Evolutionary conservation across 2,797 vertebrate genomes (phyloP), one percentile per base, ranked within the genome.

Genomic region (Loris lydekkerianus): DNA sequence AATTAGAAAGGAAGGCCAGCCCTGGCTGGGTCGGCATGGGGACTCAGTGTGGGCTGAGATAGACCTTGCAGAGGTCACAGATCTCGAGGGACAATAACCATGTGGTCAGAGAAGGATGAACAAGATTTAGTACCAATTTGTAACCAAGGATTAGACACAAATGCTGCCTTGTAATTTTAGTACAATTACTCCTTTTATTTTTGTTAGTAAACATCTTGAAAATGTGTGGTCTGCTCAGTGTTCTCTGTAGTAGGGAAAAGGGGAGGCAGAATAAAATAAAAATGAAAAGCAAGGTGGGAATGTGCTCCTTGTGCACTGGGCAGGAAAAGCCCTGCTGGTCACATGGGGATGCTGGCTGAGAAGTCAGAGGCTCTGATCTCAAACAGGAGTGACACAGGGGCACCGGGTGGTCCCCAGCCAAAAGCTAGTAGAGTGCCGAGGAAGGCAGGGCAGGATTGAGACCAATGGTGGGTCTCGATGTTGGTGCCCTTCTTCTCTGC

Each of bases 171-270:
- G 76, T 72, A 43, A 60, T 69, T 89, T 86, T 40, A 58, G 58
- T 34, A 17, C 40, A 72, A 49, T 80, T 61, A 72, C 23, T 49
- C 67, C 37, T 88, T 92, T 81, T 76, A 27, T 73, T 93, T 72
- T 94, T 23, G 23, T 76, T 84, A 23, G 65, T 80, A 69, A 86
- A 87, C 46, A 69, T 91, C 61, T 49, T 72, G 46, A 81, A 89
- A 85, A 63, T 67, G 29, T 58, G 72, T 49, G 17, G 18, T 70
- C 80, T 86, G 27, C 43, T 83, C 56, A 80, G 69, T 25, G 25
- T 29, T 69, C 81, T 70, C 18, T 61, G 89, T 43, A 25, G 43
- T 27, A 11, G 49, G 60, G 27, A n/a, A 40, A 96, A 76, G 72
- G 56, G 31, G 53, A 61, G 31, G 53, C 63, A 81, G 61, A 7